These are phyloP conservation scores for Noturus placidus DNA, from an alignment of 2,113 vertebrate species.

Conservation along the genomic window DNA sequence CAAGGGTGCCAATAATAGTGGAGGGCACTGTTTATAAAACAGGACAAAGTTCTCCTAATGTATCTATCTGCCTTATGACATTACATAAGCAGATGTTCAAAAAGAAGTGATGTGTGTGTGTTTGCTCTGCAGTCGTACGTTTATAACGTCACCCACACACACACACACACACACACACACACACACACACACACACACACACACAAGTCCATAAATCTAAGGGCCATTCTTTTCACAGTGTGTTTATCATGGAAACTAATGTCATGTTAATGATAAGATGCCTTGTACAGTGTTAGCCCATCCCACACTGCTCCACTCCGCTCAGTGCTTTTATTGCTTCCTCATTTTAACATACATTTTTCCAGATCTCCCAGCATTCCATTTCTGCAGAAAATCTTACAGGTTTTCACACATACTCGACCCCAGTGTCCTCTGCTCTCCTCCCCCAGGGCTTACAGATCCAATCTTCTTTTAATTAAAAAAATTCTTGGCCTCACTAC, in stretches of 20 bases:
- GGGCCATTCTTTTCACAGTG: not conserved
- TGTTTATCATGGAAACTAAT: conserved; percentile 9
- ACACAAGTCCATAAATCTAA: conserved; percentile 2
- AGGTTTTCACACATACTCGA: not conserved
- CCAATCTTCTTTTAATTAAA: not conserved
- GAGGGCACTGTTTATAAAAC: not conserved
- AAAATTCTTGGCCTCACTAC: not conserved
- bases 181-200: not conserved
- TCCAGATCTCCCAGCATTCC: not conserved
- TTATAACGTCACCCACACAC: no score
- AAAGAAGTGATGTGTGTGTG: not conserved
- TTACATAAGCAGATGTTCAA: not conserved
- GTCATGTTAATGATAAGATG: not conserved
- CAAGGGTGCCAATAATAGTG: no score
- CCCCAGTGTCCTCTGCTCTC: not conserved
- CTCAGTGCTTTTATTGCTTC: not conserved
- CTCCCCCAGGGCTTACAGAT: not conserved
- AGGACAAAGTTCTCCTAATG: not conserved
- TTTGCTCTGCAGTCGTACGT: not conserved
- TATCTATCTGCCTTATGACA: not conserved
- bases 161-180: no score
- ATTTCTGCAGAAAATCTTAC: not conserved
- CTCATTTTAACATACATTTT: not conserved
- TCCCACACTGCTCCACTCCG: not conserved
- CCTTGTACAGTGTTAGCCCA: not conserved